Base-by-base conservation (phyloP, 30 jellyfish, hydroid and myxozoan species). In the Turritopsis rubra region DNA sequence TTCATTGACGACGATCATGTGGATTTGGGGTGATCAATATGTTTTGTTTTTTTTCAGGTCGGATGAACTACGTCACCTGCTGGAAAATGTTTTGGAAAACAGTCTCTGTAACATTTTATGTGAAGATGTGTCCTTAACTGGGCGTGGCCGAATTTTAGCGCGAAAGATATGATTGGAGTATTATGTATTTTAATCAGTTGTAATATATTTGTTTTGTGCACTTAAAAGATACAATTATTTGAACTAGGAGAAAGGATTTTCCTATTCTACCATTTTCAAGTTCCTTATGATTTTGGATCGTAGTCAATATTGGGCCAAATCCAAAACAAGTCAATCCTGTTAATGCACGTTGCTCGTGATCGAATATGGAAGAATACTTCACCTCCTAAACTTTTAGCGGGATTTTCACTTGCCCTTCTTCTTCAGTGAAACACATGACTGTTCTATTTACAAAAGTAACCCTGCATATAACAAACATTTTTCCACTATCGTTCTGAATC, bases 51-150 rank as follows among this genome's bases (percentile, higher is more conserved):
- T 54, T 54, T 80, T 41, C 22, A 91, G 97, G 25, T 82, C 92
- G 66, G 95, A 83, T 18, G 96, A 87, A 21, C 24, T 84, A 20
- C 81, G 95, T 18, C 28, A 28, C 18, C 22, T 87, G 8, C 75
- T 87, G 41, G 91, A 91, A 27, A 86, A 84, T 18, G 74, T 91
- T 18, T 80, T 91, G 74, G 97, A 87, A 54, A 83, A 91, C 83
- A 91, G 96, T 21, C 66, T 91, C 27, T 86, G 65, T 78, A 91
- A 91, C 76, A 65, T 91, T 17, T 66, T 91, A 82, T 29, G 94
- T 19, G 97, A 91, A 53, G 97, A 96, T 24, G 73, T 87, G 77
- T 60, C 54, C 25, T 41, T 41, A 41, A 41, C 60, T 41, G 60
- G 60, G 60, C 60, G 60, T 41, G 60, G 60, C 60, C 60, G 60